Evolutionary conservation across 2,797 vertebrate genomes (phyloP).

Genomic region (Artibeus jamaicensis): DNA sequence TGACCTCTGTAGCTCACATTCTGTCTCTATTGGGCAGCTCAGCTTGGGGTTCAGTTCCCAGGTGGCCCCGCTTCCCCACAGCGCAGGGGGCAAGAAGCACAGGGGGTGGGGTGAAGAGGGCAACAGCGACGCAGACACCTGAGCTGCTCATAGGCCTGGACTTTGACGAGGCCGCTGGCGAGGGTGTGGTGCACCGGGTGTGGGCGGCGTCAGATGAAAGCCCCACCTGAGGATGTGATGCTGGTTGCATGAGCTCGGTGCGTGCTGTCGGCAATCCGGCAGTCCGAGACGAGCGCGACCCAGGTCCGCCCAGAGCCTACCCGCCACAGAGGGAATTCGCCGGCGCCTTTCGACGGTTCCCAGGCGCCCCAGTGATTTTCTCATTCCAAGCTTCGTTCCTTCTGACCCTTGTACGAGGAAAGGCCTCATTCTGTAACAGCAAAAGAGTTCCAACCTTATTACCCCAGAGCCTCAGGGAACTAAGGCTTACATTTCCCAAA

Average conservation of each 20-base stretch:
- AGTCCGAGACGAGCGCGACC: background rate
- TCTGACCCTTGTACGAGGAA: background rate
- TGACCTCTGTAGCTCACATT: background rate
- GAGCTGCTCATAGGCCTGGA: background rate
- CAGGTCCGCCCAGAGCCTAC: background rate
- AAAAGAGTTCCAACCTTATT: background rate
- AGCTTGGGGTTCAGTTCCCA: background rate
- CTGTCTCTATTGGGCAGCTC: background rate
- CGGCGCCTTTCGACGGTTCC: background rate
- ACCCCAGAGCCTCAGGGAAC: slow-evolving; percentile 2
- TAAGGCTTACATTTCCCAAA: slow-evolving; percentile 37
- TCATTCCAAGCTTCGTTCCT: slow-evolving; percentile 14
- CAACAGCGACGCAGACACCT: background rate
- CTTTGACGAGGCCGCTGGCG: background rate
- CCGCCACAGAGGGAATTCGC: background rate
- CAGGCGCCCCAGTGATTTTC: background rate
- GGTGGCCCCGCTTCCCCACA: background rate
- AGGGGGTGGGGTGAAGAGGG: background rate
- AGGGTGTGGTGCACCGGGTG: background rate
- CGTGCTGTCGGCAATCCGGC: background rate
- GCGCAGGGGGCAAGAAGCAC: background rate
- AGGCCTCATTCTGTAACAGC: slow-evolving; percentile 4
- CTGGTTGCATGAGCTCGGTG: background rate
- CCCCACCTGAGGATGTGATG: background rate
- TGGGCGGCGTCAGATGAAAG: background rate